phyloP scores from a whole-genome alignment of 1,140 invertebrate species.

The Euglossa dilemma region DNA sequence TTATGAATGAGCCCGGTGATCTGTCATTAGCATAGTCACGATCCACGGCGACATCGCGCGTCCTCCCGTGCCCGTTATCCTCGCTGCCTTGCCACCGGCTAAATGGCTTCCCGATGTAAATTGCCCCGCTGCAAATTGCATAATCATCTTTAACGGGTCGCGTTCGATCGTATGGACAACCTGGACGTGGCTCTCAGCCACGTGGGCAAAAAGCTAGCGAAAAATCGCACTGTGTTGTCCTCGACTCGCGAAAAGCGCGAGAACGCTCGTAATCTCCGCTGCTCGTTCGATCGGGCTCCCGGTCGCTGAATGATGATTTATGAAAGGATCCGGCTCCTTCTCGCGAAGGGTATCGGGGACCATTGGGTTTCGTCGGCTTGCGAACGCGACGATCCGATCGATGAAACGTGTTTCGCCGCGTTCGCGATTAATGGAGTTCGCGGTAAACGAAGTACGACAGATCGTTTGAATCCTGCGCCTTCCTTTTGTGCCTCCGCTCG shows the following conservation, averaged over 20 bases:
- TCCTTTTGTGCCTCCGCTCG: too few relatives aligned
- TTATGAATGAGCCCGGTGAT: constrained; percentile 65
- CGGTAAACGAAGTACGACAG: too few relatives aligned
- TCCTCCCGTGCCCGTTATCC: constrained; percentile 63
- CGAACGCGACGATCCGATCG: not conserved
- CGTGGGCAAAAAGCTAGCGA: not conserved
- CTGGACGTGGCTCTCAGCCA: too few relatives aligned
- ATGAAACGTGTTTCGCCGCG: not conserved
- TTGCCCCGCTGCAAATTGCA: constrained; percentile 62
- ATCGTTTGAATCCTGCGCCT: too few relatives aligned
- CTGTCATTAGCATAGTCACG: constrained; percentile 69
- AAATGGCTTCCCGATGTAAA: constrained; percentile 58
- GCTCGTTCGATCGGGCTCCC: not conserved
- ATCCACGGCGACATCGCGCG: constrained; percentile 67
- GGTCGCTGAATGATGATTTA: not conserved
- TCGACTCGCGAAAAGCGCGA: too few relatives aligned
- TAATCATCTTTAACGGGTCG: constrained; percentile 64
- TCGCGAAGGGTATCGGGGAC: not conserved
- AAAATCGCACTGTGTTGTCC: too few relatives aligned
- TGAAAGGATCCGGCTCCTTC: not conserved
- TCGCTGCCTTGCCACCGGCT: constrained; percentile 66
- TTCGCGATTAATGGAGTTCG: too few relatives aligned
- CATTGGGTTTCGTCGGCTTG: not conserved
- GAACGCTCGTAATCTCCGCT: not conserved
- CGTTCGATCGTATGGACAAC: constrained; percentile 12